These are phyloP conservation scores for Luscinia megarhynchos DNA, from an alignment of 2,797 vertebrate species.

Conservation along the genomic window DNA sequence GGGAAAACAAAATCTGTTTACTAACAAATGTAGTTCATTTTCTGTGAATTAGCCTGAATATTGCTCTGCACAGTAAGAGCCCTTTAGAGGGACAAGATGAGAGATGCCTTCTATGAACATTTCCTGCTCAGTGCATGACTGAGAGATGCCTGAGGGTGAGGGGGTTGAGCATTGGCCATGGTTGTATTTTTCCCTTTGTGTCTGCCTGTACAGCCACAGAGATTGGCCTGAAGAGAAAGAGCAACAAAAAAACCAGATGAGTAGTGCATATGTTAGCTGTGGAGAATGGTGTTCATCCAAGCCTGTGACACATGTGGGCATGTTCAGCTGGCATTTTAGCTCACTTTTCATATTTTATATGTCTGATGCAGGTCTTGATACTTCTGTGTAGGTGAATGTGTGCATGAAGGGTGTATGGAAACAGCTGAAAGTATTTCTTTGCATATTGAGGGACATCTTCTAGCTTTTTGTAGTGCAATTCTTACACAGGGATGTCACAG, in stretches of 20 bases:
- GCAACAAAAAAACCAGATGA: not conserved
- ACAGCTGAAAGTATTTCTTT: not conserved
- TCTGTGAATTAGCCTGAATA: not conserved
- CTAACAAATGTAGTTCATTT: not conserved
- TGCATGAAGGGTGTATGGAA: not conserved
- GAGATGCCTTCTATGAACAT: not conserved
- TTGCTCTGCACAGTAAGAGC: not conserved
- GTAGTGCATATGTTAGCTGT: not conserved
- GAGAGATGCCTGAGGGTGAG: not conserved
- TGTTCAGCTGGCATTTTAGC: not conserved
- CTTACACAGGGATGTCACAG: not conserved
- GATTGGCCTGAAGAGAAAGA: not conserved
- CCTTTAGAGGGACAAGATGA: not conserved
- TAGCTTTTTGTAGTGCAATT: not conserved
- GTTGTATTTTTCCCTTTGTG: not conserved
- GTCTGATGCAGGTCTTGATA: not conserved
- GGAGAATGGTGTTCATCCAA: not conserved
- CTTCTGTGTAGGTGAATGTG: fast-evolving
- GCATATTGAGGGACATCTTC: not conserved
- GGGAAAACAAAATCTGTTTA: not conserved
- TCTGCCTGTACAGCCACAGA: not conserved
- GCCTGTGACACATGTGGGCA: not conserved
- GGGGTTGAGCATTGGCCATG: not conserved
- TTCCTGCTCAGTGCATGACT: not conserved
- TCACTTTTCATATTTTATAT: not conserved